These are phyloP conservation scores for Manacus vitellinus DNA, from an alignment of 2,113 vertebrate genomes.

Conservation along the genomic window DNA sequence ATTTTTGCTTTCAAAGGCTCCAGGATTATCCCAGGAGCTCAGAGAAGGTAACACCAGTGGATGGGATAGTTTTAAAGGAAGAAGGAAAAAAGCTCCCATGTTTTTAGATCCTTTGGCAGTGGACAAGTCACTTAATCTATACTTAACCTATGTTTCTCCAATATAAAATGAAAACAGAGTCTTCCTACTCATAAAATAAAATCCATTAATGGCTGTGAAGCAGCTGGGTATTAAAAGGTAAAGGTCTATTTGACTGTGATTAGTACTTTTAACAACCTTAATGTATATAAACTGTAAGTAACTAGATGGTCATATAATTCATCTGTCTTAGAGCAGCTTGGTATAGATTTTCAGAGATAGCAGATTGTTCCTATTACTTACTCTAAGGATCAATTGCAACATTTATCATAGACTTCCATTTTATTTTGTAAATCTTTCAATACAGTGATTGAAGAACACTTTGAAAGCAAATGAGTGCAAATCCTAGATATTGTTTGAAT, in stretches of 20 bases:
- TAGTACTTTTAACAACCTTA: neutral
- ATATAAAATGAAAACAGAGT: neutral
- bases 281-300: neutral
- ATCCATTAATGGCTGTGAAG: neutral
- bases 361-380: neutral
- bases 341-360: neutral
- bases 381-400: neutral
- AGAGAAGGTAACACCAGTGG: neutral
- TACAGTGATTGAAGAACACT: neutral
- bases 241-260: neutral
- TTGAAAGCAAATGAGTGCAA: neutral
- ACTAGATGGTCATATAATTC: neutral
- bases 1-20: neutral
- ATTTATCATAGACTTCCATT: neutral
- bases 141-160: neutral
- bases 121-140: neutral
- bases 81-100: neutral
- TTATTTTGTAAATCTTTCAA: neutral
- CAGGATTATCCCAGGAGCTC: neutral
- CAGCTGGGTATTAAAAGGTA: neutral
- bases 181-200: neutral
- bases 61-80: neutral
- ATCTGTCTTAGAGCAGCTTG: neutral
- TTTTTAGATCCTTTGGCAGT: neutral
- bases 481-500: neutral